Evolutionary conservation across 2,113 vertebrate genomes (phyloP).

Genomic region (Strigops habroptila): DNA sequence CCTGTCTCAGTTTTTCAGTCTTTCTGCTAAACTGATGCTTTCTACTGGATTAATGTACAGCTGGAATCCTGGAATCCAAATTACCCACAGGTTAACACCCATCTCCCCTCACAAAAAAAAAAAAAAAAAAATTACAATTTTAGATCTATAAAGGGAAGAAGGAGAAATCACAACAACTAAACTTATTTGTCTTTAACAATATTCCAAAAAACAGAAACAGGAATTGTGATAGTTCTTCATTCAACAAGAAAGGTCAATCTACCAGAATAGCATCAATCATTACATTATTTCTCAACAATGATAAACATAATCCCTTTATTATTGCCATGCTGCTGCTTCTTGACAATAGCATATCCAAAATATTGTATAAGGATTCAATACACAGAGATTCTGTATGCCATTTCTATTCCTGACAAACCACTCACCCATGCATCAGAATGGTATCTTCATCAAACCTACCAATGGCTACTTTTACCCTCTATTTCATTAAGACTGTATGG

Average conservation of each 20-base stretch:
- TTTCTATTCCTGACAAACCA: background rate
- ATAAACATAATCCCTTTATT: background rate
- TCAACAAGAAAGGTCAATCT: background rate
- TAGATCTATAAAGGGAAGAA: background rate
- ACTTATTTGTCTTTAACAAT: background rate
- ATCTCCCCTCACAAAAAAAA: rapidly evolving
- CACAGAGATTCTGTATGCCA: background rate
- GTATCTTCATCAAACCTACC: background rate
- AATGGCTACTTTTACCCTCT: background rate
- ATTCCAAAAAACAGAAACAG: background rate
- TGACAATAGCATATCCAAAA: background rate
- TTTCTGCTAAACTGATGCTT: background rate
- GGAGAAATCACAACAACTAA: background rate
- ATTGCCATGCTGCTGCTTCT: background rate
- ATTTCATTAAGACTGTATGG: background rate
- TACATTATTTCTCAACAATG: background rate
- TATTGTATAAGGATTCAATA: background rate
- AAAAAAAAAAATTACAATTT: background rate
- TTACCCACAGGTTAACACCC: background rate
- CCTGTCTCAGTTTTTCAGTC: background rate
- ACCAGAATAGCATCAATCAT: background rate
- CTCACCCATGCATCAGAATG: background rate
- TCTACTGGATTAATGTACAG: background rate
- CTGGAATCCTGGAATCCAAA: background rate
- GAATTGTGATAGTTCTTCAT: background rate